Evolutionary conservation across 2,888 invertebrate genomes (phyloP).

Genomic region (Chymomyza caudatula): DNA sequence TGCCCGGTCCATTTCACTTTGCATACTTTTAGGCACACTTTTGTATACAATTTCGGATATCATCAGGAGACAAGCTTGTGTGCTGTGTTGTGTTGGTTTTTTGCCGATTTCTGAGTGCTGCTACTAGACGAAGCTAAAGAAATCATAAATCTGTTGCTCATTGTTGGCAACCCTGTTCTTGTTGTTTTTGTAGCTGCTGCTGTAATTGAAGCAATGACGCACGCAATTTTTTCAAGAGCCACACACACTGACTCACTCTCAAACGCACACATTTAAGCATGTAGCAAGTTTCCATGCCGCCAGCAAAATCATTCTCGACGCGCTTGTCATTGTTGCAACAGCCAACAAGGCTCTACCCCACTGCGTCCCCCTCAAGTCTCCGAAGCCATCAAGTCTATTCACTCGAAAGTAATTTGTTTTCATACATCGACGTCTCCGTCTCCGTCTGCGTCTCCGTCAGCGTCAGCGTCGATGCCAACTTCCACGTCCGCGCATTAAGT

Average conservation of each 20-base stretch:
- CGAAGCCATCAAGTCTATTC: slow-evolving; percentile 39
- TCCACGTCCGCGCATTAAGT: not conserved
- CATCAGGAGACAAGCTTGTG: slow-evolving; percentile 1
- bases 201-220: slow-evolving; percentile 59
- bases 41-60: slow-evolving; percentile 7
- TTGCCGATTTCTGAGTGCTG: not conserved
- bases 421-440: slow-evolving; percentile 17
- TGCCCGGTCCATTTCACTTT: slow-evolving; percentile 38
- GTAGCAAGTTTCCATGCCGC: not conserved
- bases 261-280: not conserved
- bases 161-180: slow-evolving; percentile 5
- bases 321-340: not conserved
- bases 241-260: not conserved
- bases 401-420: slow-evolving; percentile 52
- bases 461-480: not conserved
- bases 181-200: slow-evolving; percentile 30
- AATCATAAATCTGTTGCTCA: slow-evolving; percentile 44
- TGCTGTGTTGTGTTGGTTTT: slow-evolving; percentile 1
- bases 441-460: no score
- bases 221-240: slow-evolving; percentile 32
- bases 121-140: not conserved
- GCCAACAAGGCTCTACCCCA: not conserved
- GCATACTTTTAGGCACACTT: slow-evolving; percentile 38
- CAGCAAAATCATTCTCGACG: not conserved
- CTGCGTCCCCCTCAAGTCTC: not conserved